phyloP scores from a whole-genome alignment of 2,888 invertebrate species.

The Troides aeacus region DNA sequence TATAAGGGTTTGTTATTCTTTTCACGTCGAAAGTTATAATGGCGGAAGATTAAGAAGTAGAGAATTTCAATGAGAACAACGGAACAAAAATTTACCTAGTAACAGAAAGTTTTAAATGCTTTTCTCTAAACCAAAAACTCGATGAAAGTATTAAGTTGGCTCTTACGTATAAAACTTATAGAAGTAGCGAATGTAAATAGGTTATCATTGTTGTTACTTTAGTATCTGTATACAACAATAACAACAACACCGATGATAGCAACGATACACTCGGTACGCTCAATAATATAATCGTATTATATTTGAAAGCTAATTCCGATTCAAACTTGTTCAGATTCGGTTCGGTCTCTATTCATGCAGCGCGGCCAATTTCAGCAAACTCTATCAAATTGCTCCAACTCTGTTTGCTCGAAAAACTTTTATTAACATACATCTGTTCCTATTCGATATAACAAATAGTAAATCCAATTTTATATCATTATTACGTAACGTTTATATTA shows the following conservation, averaged over 20 bases:
- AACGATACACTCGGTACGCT: neutral
- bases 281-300: constrained; percentile 12
- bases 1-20: too few relatives aligned
- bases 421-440: neutral
- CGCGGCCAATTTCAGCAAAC: neutral
- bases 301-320: constrained; percentile 14
- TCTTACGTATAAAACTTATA: neutral
- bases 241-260: constrained; percentile 4
- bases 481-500: too few relatives aligned
- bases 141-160: too few relatives aligned
- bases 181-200: neutral
- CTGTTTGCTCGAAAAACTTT: neutral
- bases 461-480: too few relatives aligned
- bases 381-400: neutral
- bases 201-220: too few relatives aligned
- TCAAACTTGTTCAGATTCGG: neutral
- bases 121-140: too few relatives aligned
- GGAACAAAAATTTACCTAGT: too few relatives aligned
- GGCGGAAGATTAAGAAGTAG: too few relatives aligned
- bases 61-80: too few relatives aligned
- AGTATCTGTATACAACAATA: neutral
- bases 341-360: neutral
- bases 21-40: too few relatives aligned
- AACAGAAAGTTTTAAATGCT: too few relatives aligned
- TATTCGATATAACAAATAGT: neutral